phyloP scores from a whole-genome alignment of 2,113 vertebrate species.

The Euleptes europaea region DNA sequence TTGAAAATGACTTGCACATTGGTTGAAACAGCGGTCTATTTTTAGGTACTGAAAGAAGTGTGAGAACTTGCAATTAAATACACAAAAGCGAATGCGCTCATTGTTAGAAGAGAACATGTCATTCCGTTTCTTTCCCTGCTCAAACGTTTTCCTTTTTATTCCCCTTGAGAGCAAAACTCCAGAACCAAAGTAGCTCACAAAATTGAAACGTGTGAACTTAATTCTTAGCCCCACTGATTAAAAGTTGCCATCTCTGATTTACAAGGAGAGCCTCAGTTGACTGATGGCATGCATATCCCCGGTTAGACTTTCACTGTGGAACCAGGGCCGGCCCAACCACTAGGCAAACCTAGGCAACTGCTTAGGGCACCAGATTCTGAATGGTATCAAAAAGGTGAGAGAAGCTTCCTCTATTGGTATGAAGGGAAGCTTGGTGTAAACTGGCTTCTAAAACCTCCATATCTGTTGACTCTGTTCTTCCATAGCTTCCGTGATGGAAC shows the following conservation, averaged over 20 bases:
- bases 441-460: no score
- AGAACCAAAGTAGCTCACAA: background rate
- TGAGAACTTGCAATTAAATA: background rate
- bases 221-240: background rate
- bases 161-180: background rate
- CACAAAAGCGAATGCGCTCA: background rate
- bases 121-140: background rate
- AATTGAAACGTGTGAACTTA: conserved; percentile 3
- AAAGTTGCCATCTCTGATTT: conserved; percentile 2
- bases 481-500: no score
- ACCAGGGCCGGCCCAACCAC: no score
- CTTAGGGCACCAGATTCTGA: no score
- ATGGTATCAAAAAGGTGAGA: no score
- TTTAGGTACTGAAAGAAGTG: background rate
- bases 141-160: background rate
- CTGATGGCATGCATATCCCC: no score
- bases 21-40: background rate
- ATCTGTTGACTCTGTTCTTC: no score
- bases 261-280: conserved; percentile 1
- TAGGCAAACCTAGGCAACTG: no score
- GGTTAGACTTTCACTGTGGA: no score
- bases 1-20: background rate
- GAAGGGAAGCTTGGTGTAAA: no score
- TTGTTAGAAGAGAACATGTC: background rate
- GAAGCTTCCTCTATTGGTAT: no score